Base-by-base conservation (phyloP, 1,140 invertebrate species). In the Temnothorax longispinosus region DNA sequence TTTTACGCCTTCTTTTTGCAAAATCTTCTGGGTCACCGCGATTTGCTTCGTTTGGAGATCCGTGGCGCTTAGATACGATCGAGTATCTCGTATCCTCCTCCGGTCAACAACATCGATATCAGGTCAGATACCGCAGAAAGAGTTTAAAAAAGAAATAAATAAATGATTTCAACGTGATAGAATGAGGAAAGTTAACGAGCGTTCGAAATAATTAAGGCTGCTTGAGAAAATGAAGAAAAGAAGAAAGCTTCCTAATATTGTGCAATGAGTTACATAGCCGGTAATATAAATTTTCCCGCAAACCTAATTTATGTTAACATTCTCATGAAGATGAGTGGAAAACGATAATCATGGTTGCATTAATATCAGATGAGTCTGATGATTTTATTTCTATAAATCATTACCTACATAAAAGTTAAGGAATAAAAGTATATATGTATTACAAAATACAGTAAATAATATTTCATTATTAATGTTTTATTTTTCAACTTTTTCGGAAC, bases 11-110 rank as follows among this genome's bases (percentile, higher is more conserved):
- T 54, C 35, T 18, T 81, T 21, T 41, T 47, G 65, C n/a, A 69
- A 81, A 81, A 81, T 71, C 50, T 81, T 81, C 65, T 81, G 78
- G 65, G 65, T 71, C 78, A 81, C 15, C 21, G 38, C 65, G 64
- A 71, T 81, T 81, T 81, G 65, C 64, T 81, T 41, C 50, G 52
- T 71, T 81, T 81, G 47, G 50, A 81, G 38, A 71, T 81, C 50
- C 65, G 6, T 54, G 35, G 41, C 47, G 44, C 44, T 38, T 32
- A n/a, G 47, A 69, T 27, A 1, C 62, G 50, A 27, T 81, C 35
- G 21, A 71, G 35, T 44, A 8, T 81, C 50, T 81, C 35, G 38
- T 81, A 71, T 81, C 62, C 64, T 52, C 21, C 41, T 78, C 44
- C 50, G 38, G 35, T 71, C 52, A 38, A 44, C 8, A 56, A 13